Conservation (phyloP, 1,140 invertebrate genomes). For the Pomacea maculata region DNA sequence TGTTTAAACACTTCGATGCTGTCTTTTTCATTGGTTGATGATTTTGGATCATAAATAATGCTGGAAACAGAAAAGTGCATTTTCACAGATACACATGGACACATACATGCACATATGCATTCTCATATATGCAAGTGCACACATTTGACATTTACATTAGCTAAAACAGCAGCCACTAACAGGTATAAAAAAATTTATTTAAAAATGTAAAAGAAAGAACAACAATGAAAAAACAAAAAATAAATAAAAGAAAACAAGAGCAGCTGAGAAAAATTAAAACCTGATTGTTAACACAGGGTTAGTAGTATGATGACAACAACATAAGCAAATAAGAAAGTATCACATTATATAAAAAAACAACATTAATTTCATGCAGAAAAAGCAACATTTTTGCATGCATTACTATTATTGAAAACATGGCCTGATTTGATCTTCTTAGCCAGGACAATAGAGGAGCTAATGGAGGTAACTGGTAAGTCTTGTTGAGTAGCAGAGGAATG, state of each 20-base stretch:
- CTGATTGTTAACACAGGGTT: background rate
- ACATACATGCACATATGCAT: background rate
- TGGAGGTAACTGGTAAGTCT: too few relatives aligned
- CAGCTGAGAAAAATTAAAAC: background rate
- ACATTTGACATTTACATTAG: background rate
- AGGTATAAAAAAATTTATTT: too few relatives aligned
- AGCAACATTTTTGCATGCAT: too few relatives aligned
- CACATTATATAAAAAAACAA: too few relatives aligned
- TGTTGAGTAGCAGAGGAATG: too few relatives aligned
- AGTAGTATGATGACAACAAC: background rate
- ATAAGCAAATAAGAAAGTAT: too few relatives aligned
- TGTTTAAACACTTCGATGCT: slow-evolving; percentile 33
- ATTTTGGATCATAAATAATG: slow-evolving; percentile 43
- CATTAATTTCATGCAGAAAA: too few relatives aligned
- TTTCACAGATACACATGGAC: background rate
- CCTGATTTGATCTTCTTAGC: too few relatives aligned
- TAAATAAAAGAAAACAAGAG: background rate
- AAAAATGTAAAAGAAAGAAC: too few relatives aligned
- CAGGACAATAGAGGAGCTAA: too few relatives aligned
- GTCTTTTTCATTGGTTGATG: slow-evolving; percentile 40
- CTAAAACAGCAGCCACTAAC: background rate
- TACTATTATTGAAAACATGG: too few relatives aligned
- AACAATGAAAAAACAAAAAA: background rate
- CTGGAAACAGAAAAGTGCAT: slow-evolving; percentile 30
- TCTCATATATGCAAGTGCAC: background rate